phyloP scores from a whole-genome alignment of 1,140 invertebrate genomes.

The Oryzaephilus surinamensis region DNA sequence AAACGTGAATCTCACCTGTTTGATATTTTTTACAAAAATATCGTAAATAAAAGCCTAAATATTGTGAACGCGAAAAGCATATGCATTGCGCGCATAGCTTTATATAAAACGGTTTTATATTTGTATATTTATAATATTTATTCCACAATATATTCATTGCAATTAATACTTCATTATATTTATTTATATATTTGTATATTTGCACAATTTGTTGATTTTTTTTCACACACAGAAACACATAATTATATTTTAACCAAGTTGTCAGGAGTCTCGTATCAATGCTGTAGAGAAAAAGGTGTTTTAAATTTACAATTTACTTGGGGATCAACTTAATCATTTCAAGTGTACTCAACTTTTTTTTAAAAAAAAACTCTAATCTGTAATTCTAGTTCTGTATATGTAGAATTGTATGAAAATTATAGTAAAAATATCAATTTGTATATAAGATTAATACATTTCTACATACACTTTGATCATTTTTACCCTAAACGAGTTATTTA shows the following conservation, averaged over 20 bases:
- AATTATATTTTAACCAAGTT: constrained; percentile 29
- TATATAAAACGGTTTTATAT: constrained; percentile 13
- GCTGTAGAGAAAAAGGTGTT: constrained; percentile 35
- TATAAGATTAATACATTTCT: neutral
- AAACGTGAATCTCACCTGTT: constrained; percentile 35
- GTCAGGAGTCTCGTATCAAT: constrained; percentile 28
- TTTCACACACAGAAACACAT: constrained; percentile 29
- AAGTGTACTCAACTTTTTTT: neutral
- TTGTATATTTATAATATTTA: constrained; percentile 17
- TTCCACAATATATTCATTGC: constrained; percentile 11
- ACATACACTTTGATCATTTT: constrained; percentile 5
- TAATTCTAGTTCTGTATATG: constrained; percentile 7
- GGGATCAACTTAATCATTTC: constrained; percentile 1
- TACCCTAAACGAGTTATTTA: neutral
- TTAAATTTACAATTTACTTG: constrained; percentile 12
- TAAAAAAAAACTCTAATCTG: constrained; percentile 1
- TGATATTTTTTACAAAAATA: constrained; percentile 30
- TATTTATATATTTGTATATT: neutral
- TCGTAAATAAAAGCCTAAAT: no score
- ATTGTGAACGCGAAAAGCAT: constrained; percentile 32
- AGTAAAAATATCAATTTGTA: neutral
- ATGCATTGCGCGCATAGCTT: constrained; percentile 35
- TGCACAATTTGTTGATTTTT: constrained; percentile 14
- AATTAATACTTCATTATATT: constrained; percentile 9
- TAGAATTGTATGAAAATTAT: neutral